These are phyloP conservation scores for Meteorus sp. DNA, from an alignment of 1,140 invertebrate species.

Conservation along the genomic window DNA sequence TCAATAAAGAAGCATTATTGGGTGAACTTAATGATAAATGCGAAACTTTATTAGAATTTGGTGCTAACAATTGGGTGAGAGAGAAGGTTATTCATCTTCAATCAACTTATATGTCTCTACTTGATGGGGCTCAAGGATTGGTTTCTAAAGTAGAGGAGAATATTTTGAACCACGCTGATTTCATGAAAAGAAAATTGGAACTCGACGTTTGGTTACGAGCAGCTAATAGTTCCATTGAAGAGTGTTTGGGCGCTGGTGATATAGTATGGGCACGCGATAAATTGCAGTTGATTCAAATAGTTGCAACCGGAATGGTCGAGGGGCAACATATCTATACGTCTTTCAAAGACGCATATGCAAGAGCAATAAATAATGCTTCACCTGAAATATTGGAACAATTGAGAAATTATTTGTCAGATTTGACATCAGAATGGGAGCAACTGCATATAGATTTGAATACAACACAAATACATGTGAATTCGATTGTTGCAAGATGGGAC, in stretches of 20 bases:
- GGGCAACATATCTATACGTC: slow-evolving; percentile 82
- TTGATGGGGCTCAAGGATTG: slow-evolving; percentile 77
- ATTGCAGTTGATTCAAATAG: slow-evolving; percentile 72
- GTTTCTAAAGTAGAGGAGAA: slow-evolving; percentile 86
- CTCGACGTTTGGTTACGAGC: slow-evolving; percentile 79
- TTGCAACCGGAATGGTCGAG: slow-evolving; percentile 77
- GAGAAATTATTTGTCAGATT: slow-evolving; percentile 71
- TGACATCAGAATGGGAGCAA: slow-evolving; percentile 82
- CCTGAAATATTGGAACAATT: slow-evolving; percentile 78
- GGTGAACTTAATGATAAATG: slow-evolving; percentile 86
- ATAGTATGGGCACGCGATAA: slow-evolving; percentile 78
- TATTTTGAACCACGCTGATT: slow-evolving; percentile 85
- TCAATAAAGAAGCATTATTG: slow-evolving; percentile 73
- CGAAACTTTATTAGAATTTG: slow-evolving; percentile 83
- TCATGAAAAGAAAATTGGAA: slow-evolving; percentile 80
- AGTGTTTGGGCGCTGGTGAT: slow-evolving; percentile 81
- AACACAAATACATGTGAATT: slow-evolving; percentile 75
- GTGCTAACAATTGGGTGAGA: slow-evolving; percentile 78
- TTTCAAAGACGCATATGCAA: slow-evolving; percentile 81
- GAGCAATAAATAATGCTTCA: slow-evolving; percentile 79
- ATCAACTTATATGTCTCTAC: slow-evolving; percentile 73
- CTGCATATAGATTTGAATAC: slow-evolving; percentile 80
- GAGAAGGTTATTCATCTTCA: slow-evolving; percentile 85
- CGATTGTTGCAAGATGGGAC: slow-evolving; percentile 76
- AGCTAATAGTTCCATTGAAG: slow-evolving; percentile 76